Base-by-base conservation (phyloP, 1,140 invertebrate species). In the Heterodera schachtii region DNA sequence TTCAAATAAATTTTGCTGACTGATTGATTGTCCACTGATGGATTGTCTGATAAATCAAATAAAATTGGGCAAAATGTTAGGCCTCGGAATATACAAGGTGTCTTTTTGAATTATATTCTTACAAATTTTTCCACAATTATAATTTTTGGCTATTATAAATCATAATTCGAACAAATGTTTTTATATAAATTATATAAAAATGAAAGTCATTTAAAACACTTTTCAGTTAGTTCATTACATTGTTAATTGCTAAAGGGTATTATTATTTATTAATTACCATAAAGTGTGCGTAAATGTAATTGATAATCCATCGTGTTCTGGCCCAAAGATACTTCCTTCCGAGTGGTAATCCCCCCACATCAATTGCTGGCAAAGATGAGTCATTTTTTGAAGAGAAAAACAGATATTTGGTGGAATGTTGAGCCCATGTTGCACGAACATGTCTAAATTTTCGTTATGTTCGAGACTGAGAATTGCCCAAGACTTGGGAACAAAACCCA, bases 391-490 rank as follows among this genome's bases (percentile, higher is more conserved):
- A 5, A 16, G 89, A 86, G n/a, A 90, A 84, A 76, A 78, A 85
- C 11, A 64, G 16, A 76, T 86, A 79, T 57, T 83, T 93, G 89
- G 97, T 96, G 89, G 96, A 98, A 31, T 95, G 91, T 88, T 94
- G 94, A 0, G 94, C 96, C 96, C 96, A 98, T 0, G 96, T 98
- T 1, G 94, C 93, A 89, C 95, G 95, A 0, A 98, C 95, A 84
- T 96, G 95, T 41, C 92, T 31, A 31, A 31, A 31, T 31, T 31
- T 31, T 31, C 31, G 31, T 31, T 31, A 31, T 31, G 31, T 31
- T 31, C 31, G 31, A 31, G 31, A 31, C 31, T 31, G 31, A 31
- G 31, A 31, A 31, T 31, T 31, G 31, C 31, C 31, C 31, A 31
- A 31, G 31, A 31, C 31, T 31, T 31, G 31, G 31, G 31, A 31